phyloP scores from a whole-genome alignment of 2,888 invertebrate species.

The Pristionchus mayeri region DNA sequence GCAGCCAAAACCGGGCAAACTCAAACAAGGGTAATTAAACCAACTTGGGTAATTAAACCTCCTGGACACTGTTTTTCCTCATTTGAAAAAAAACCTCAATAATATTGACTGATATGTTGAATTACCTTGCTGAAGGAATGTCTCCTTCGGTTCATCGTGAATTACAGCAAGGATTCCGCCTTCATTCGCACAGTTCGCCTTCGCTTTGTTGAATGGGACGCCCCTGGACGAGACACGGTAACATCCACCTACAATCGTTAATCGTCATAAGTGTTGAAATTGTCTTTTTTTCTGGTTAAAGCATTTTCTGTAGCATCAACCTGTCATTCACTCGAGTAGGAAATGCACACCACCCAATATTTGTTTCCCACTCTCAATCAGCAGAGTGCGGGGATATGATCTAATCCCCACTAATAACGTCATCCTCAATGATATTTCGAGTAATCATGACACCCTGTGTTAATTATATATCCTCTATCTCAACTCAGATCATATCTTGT shows the following conservation, averaged over 20 bases:
- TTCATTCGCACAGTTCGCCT: neutral
- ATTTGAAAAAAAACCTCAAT: too few relatives aligned
- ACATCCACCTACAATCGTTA: neutral
- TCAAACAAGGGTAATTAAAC: too few relatives aligned
- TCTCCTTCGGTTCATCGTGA: neutral
- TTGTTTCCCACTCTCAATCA: neutral
- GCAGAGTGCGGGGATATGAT: neutral
- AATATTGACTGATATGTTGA: too few relatives aligned
- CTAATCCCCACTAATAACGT: too few relatives aligned
- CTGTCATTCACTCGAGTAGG: too few relatives aligned
- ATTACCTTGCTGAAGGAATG: neutral
- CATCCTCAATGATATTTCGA: too few relatives aligned
- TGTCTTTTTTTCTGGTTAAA: neutral
- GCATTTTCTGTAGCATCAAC: too few relatives aligned
- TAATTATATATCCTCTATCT: too few relatives aligned
- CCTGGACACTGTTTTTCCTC: too few relatives aligned
- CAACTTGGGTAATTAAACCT: too few relatives aligned
- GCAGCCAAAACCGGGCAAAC: too few relatives aligned
- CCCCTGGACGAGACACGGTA: neutral
- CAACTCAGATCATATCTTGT: neutral
- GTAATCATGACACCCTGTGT: too few relatives aligned
- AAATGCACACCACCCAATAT: neutral
- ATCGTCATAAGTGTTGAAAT: neutral
- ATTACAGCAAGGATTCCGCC: neutral
- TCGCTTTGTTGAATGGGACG: neutral